Base-by-base conservation (phyloP, 2,888 invertebrate species). In the Idaea aversata region DNA sequence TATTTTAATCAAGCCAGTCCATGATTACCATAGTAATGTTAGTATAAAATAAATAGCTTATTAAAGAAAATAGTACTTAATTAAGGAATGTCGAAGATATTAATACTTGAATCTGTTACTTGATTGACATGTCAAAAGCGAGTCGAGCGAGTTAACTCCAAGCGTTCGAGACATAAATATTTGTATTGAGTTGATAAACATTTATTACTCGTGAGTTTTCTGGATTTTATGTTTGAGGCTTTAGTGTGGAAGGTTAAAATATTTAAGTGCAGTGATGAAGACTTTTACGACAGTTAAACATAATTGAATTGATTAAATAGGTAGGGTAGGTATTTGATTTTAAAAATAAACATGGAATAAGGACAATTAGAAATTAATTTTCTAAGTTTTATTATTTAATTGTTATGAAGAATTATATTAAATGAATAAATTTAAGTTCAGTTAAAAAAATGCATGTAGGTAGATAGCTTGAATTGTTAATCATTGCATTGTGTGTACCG, bases 1-100 rank as follows among this genome's bases (percentile, higher is more conserved):
- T 67, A 63, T 71, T 75, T 77, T 78, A 71, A 69, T 69, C 67
- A 70, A 70, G 65, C 71, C 63, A 63, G 67, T 66, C 72, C 71
- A 70, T 72, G 72, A 76, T 73, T 73, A 77, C 67, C 70, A 72
- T 72, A 68, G 61, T 63, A 70, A 70, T 70, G 66, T 61, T 61
- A 64, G 66, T 67, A 61, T 47, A 63, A 72, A 70, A 59, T 70
- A 64, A 66, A 70, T 70, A 65, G 67, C 66, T 63, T 67, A 47
- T 47, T 47, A 47, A 47, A 47, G 47, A 47, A 13, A 47, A 47
- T 47, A 47, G 47, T 47, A 47, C 47, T 47, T 10, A 47, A 47
- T 47, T 67, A 25, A n/a, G 63, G 59, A 63, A 63, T 64, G 57
- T 60, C 25, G 47, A 65, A 13, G 25, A 35, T 58, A 34, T 59